Base-by-base conservation (phyloP, 2,888 invertebrate genomes). In the Hecatera dysodea region DNA sequence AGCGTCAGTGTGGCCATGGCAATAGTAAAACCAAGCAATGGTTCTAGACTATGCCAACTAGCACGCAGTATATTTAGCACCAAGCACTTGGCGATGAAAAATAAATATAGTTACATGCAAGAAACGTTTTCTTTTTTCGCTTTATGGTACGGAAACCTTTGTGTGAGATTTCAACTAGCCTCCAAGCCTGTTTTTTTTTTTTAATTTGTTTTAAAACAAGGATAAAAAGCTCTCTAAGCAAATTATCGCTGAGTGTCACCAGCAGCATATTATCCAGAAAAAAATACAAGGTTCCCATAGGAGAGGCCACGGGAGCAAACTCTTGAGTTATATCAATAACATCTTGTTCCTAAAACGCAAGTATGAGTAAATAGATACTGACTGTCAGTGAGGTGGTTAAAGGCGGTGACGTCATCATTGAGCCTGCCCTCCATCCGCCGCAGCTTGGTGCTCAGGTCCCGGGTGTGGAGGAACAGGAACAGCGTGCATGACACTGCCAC, bases 401-500 rank as follows among this genome's bases (percentile, higher is more conserved):
- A 95, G 8, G 94, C 95, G 0, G 95, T 95, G 90, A 95, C 93
- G 90, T 95, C 96, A 89, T 95, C 95, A 87, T 94, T 95, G 42
- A 98, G 96, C 90, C 97, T 97, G 62, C 97, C 97, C 93, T 98
- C 97, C 98, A 98, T 98, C 92, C 98, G 97, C 78, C 97, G 97
- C 80, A 98, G 96, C 91, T 98, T 97, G 77, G 98, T 98, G 95
- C 98, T 98, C 75, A 98, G 95, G 91, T 98, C 98, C 85, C 98
- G 96, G 63, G 98, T 98, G 96, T 98, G 98, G 81, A 98, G 96
- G 93, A 98, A 98, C 86, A 98, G 97, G 94, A 98, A 98, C 87
- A 98, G 95, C 1, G 98, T 98, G 87, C 98, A 98, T 59, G 98
- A 98, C 78, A 98, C 97, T 44, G 98, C 98, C 88, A 98, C 96